These are phyloP conservation scores for Propsilocerus akamusi DNA, from an alignment of 1,140 invertebrate species.

Conservation along the genomic window DNA sequence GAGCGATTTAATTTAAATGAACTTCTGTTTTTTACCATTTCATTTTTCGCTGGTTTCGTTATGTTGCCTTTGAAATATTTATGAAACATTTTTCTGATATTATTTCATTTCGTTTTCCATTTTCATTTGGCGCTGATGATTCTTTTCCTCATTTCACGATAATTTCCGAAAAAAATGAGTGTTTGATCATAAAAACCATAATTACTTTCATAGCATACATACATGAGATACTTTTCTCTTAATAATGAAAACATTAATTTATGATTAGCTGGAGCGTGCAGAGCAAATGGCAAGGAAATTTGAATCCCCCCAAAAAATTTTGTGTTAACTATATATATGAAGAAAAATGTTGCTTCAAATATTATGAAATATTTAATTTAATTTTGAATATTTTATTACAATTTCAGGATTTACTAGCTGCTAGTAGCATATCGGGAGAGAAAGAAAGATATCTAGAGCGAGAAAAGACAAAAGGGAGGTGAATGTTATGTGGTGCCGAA, in stretches of 20 bases:
- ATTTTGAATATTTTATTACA: constrained; percentile 4
- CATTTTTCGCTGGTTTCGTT: neutral
- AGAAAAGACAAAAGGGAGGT: too few species aligned
- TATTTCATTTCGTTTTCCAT: neutral
- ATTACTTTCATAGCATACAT: neutral
- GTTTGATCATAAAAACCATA: too few species aligned
- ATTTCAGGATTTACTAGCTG: too few species aligned
- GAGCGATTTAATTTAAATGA: constrained; percentile 4
- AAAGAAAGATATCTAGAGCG: too few species aligned
- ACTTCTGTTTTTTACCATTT: neutral
- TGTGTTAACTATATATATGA: too few species aligned
- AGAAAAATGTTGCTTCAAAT: neutral
- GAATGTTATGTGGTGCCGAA: too few species aligned
- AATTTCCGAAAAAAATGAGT: neutral
- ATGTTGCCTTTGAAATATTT: neutral
- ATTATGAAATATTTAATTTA: constrained; percentile 2
- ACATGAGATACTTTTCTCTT: neutral
- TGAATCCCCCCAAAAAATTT: too few species aligned
- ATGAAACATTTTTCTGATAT: neutral
- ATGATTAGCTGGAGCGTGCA: constrained; percentile 4
- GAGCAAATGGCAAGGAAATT: too few species aligned
- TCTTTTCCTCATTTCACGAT: neutral
- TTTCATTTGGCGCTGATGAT: too few species aligned
- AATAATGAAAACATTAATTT: constrained; percentile 4
- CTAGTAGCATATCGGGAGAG: too few species aligned